phyloP scores from a whole-genome alignment of 2,113 vertebrate genomes.

The Zingel zingel region DNA sequence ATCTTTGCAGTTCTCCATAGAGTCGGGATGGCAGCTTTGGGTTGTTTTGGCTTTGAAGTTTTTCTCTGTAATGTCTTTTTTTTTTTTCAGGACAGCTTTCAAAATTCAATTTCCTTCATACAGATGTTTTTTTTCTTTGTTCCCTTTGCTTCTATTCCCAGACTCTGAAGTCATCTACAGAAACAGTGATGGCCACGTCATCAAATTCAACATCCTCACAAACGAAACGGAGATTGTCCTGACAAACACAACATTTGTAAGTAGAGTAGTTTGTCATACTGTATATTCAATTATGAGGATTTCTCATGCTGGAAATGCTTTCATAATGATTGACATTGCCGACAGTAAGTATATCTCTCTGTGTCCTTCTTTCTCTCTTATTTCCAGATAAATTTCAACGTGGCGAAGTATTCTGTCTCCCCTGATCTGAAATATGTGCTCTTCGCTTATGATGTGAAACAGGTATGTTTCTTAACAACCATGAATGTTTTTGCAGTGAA shows the following conservation, averaged over 20 bases:
- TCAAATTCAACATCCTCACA: slow-evolving; percentile 93
- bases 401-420: slow-evolving; percentile 93
- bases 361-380: slow-evolving; percentile 12
- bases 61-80: slow-evolving; percentile 7
- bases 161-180: slow-evolving; percentile 95
- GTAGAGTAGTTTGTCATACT: slow-evolving; percentile 65
- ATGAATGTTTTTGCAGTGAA: background rate
- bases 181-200: slow-evolving; percentile 93
- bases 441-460: slow-evolving; percentile 96
- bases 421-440: slow-evolving; percentile 96
- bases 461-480: slow-evolving; percentile 81
- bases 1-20: slow-evolving; percentile 5
- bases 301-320: background rate
- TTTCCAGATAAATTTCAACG: slow-evolving; percentile 93
- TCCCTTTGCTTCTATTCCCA: slow-evolving; percentile 68
- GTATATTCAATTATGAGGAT: background rate
- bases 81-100: background rate
- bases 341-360: background rate
- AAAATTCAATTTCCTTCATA: slow-evolving; percentile 22
- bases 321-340: background rate
- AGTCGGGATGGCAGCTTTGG: background rate
- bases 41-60: background rate
- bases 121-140: slow-evolving; percentile 19
- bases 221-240: slow-evolving; percentile 91
- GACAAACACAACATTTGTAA: slow-evolving; percentile 96